phyloP scores from a whole-genome alignment of 92 coral and sea anemone genomes.

The Desmophyllum pertusum region DNA sequence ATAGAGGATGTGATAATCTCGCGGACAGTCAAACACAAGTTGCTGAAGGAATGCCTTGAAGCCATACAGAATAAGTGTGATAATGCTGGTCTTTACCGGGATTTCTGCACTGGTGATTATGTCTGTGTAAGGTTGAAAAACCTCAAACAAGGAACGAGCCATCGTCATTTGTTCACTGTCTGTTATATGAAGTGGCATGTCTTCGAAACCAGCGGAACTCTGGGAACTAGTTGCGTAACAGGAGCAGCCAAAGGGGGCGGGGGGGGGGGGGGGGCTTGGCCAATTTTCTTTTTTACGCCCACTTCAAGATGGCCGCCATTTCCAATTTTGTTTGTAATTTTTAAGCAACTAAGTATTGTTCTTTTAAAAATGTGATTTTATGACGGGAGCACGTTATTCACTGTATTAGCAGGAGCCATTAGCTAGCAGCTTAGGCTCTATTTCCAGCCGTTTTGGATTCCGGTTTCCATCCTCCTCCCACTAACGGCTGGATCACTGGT shows the following conservation, averaged over 20 bases:
- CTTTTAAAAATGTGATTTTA: too few relatives aligned
- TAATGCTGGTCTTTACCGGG: slow-evolving; percentile 39
- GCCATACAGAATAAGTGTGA: slow-evolving; percentile 37
- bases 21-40: slow-evolving; percentile 54
- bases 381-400: too few relatives aligned
- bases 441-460: too few relatives aligned
- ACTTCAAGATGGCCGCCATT: too few relatives aligned
- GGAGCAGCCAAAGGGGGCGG: neutral
- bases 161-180: neutral
- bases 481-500: too few relatives aligned
- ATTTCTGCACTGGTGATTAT: slow-evolving; percentile 12
- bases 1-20: slow-evolving; percentile 34
- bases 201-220: neutral
- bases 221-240: neutral
- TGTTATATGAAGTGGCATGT: neutral
- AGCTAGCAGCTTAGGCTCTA: too few relatives aligned
- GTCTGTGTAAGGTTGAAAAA: slow-evolving; percentile 26
- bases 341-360: too few relatives aligned
- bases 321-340: too few relatives aligned
- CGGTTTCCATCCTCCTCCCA: too few relatives aligned
- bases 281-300: too few relatives aligned
- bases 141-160: slow-evolving; percentile 7
- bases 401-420: too few relatives aligned
- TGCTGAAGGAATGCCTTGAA: slow-evolving; percentile 35
- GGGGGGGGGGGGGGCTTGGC: too few relatives aligned